Percentiles rank a stretch among this genome's conserved stretches.
Conservation (phyloP, 2,797 vertebrate species). For the Hapalemur alaotrensis region DNA sequence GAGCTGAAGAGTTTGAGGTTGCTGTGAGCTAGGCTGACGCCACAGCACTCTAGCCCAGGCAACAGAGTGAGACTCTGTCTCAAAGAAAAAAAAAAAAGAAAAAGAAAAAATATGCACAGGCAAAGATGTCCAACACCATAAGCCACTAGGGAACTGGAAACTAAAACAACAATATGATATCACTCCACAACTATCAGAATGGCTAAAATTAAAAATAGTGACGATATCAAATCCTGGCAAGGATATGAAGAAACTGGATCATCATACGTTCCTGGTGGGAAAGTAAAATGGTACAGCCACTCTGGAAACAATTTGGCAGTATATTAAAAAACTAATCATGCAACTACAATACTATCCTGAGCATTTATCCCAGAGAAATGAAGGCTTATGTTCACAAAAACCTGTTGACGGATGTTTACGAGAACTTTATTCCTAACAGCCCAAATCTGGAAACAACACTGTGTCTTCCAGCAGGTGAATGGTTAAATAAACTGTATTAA, state of each 20-base stretch:
- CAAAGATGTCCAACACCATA: not conserved
- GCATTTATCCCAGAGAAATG: not conserved
- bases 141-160: not conserved
- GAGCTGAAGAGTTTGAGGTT: too few relatives aligned
- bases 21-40: too few relatives aligned
- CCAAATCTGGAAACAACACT: not conserved
- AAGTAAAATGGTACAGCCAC: not conserved
- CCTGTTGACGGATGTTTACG: not conserved
- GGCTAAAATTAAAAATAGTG: not conserved
- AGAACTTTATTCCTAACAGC: not conserved
- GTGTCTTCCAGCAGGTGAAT: not conserved
- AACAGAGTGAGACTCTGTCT: too few relatives aligned
- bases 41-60: too few relatives aligned
- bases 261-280: not conserved
- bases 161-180: not conserved
- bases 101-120: not conserved
- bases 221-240: not conserved
- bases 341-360: not conserved
- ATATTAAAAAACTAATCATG: not conserved
- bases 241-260: not conserved
- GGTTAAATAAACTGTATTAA: not conserved
- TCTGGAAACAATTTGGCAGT: not conserved
- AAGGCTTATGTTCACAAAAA: not conserved
- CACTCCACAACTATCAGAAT: not conserved
- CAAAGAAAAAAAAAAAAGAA: too few relatives aligned